Percentiles rank a stretch among this genome's conserved stretches.
phyloP scores from a whole-genome alignment of 1,140 invertebrate genomes.

The Brachionus plicatilis region DNA sequence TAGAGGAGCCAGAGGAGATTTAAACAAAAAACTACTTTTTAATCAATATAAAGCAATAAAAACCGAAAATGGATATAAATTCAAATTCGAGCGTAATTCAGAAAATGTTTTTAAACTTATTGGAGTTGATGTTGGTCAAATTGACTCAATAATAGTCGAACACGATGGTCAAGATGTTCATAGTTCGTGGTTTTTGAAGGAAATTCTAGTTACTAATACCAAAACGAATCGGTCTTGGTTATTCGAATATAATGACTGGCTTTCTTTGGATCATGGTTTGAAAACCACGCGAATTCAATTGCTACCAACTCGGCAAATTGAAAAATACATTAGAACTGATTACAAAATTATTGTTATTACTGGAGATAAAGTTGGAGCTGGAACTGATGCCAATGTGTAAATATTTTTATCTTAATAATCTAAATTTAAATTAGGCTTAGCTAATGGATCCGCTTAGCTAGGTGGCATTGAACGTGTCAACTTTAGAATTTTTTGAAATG shows the following conservation, averaged over 20 bases:
- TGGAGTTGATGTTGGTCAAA: slow-evolving; percentile 17
- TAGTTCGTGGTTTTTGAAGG: slow-evolving; percentile 54
- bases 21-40: not conserved
- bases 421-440: not conserved
- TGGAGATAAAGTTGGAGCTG: slow-evolving; percentile 46
- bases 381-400: slow-evolving; percentile 46
- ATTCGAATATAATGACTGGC: slow-evolving; percentile 54
- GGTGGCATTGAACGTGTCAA: too few relatives aligned
- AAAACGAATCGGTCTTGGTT: slow-evolving; percentile 51
- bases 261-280: slow-evolving; percentile 46
- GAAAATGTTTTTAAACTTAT: slow-evolving; percentile 32
- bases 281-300: not conserved
- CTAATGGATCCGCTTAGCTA: too few relatives aligned
- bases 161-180: slow-evolving; percentile 51
- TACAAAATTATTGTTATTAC: slow-evolving; percentile 49
- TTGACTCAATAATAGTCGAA: slow-evolving; percentile 41
- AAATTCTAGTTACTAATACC: slow-evolving; percentile 52
- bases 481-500: too few relatives aligned
- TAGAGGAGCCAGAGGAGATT: not conserved
- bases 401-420: slow-evolving; percentile 35
- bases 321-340: slow-evolving; percentile 34
- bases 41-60: slow-evolving; percentile 29
- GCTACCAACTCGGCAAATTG: not conserved
- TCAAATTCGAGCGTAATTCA: slow-evolving; percentile 29
- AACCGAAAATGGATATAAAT: slow-evolving; percentile 25